phyloP scores from a whole-genome alignment of 1,140 invertebrate species.

The Cherax quadricarinatus region DNA sequence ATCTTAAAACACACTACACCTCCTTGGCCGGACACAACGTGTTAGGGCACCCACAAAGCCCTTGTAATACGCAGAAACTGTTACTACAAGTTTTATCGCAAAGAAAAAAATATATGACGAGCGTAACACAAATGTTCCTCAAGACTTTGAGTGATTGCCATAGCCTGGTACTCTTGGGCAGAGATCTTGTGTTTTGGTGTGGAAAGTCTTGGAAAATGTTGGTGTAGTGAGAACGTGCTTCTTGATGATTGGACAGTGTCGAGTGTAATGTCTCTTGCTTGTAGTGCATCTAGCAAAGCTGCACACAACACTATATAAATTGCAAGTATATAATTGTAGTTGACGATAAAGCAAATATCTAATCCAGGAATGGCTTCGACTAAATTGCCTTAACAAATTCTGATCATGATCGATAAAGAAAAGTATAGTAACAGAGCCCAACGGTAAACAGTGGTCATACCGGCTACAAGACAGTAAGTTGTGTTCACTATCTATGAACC shows the following conservation, averaged over 20 bases:
- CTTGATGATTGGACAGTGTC: background rate
- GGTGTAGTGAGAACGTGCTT: background rate
- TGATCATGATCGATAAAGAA: background rate
- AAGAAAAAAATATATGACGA: background rate
- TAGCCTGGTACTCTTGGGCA: background rate
- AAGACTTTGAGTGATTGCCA: background rate
- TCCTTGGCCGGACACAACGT: background rate
- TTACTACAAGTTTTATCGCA: background rate
- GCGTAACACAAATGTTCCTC: background rate
- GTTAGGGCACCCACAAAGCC: background rate
- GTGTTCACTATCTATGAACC: no score
- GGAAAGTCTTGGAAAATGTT: background rate
- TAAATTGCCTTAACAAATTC: background rate
- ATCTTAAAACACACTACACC: background rate
- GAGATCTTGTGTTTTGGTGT: background rate
- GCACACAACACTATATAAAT: background rate
- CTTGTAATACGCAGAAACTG: background rate
- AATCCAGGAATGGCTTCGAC: background rate
- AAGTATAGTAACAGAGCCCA: background rate
- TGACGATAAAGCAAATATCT: background rate
- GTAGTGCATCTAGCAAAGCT: conserved; percentile 16
- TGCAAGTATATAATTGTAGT: background rate
- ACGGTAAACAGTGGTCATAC: background rate
- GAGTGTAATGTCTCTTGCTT: background rate
- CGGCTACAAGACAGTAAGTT: background rate